Evolutionary conservation across 2,888 invertebrate genomes (phyloP).

Genomic region (Limnephilus rhombicus): DNA sequence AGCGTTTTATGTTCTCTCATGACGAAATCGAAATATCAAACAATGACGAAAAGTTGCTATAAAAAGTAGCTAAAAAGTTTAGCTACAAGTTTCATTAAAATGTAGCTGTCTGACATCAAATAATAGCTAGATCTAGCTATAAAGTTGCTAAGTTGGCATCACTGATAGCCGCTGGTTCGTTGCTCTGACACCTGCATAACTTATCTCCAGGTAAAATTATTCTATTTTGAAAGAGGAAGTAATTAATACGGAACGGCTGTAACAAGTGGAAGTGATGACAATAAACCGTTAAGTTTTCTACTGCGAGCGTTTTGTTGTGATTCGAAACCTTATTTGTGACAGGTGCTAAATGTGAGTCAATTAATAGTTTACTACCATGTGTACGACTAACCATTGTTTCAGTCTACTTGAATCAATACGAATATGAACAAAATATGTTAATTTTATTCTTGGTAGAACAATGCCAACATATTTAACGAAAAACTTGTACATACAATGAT

Average conservation of each 20-base stretch:
- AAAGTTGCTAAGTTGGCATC: too few species aligned
- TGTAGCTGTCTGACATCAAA: too few species aligned
- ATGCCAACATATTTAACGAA: not conserved
- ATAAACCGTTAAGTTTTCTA: not conserved
- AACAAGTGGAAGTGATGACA: not conserved
- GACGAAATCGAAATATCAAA: too few species aligned
- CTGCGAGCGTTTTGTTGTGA: not conserved
- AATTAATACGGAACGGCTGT: not conserved
- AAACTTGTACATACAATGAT: not conserved
- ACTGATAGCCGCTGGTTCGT: conserved; percentile 22
- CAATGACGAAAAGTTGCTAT: too few species aligned
- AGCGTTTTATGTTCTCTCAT: too few species aligned
- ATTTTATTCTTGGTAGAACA: not conserved
- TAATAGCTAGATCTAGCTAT: too few species aligned
- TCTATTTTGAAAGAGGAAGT: not conserved
- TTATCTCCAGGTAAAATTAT: not conserved
- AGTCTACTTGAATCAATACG: not conserved
- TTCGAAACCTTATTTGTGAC: not conserved
- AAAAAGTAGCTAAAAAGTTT: too few species aligned
- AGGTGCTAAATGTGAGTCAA: not conserved
- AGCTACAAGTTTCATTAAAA: too few species aligned
- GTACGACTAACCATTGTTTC: not conserved
- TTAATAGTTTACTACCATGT: not conserved
- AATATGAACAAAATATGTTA: not conserved
- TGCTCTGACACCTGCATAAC: conserved; percentile 26